These are phyloP conservation scores for Heliconius congener DNA, from an alignment of 1,140 invertebrate species.

Conservation along the genomic window DNA sequence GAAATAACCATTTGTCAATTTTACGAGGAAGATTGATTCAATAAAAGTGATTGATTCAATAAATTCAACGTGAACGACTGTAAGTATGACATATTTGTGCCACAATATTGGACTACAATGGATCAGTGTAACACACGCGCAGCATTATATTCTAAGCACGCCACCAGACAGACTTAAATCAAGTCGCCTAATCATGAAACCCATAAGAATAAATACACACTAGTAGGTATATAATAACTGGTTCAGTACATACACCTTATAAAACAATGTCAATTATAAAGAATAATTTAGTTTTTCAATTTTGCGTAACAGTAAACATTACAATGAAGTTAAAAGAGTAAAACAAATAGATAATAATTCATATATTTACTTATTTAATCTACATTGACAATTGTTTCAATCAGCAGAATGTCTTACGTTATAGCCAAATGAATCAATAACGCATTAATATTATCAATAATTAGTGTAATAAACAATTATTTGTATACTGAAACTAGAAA, in stretches of 20 bases:
- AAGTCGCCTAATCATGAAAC: not conserved
- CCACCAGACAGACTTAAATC: not conserved
- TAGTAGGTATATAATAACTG: not conserved
- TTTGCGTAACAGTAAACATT: too few species aligned
- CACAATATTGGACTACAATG: constrained; percentile 42
- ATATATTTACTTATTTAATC: too few species aligned
- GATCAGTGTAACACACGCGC: constrained; percentile 48
- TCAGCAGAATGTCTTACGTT: too few species aligned
- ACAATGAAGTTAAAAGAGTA: too few species aligned
- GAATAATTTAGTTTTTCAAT: not conserved
- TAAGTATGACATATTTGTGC: not conserved
- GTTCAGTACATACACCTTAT: not conserved
- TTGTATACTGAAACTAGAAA: too few species aligned
- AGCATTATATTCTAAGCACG: constrained; percentile 49
- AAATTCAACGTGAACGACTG: not conserved
- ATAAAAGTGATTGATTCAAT: not conserved
- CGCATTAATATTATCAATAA: too few species aligned
- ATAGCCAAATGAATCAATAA: too few species aligned
- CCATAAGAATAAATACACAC: not conserved
- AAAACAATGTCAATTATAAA: not conserved
- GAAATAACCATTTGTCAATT: too few species aligned
- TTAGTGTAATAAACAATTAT: too few species aligned
- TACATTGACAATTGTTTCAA: too few species aligned
- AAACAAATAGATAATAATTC: too few species aligned
- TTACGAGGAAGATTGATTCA: too few species aligned